Conservation (phyloP, 2,888 invertebrate genomes). For the Pycnomerus fuliginosus region DNA sequence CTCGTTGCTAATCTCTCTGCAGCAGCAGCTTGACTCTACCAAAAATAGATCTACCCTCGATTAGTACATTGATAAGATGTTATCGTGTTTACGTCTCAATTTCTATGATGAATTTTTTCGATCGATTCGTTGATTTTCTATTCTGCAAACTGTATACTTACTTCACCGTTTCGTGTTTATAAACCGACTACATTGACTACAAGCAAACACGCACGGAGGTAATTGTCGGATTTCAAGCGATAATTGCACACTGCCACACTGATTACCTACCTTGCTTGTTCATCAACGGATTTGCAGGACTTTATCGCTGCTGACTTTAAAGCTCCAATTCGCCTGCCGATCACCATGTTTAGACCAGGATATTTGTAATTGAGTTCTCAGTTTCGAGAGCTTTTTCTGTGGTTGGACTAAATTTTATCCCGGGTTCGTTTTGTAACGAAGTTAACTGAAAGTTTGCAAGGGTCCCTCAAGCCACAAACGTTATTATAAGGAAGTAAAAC, state of each 20-base stretch:
- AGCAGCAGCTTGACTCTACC: slow-evolving; percentile 40
- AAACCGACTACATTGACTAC: slow-evolving; percentile 43
- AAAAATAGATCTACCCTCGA: slow-evolving; percentile 28
- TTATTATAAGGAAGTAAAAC: too few species aligned
- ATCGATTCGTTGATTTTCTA: neutral
- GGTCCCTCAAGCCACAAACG: too few species aligned
- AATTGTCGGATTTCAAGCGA: slow-evolving; percentile 41
- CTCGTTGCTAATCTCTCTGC: slow-evolving; percentile 49
- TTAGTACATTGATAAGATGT: slow-evolving; percentile 34
- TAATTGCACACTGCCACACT: slow-evolving; percentile 47
- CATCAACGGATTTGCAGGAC: slow-evolving; percentile 30
- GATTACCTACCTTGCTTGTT: slow-evolving; percentile 48
- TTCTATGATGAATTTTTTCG: slow-evolving; percentile 2
- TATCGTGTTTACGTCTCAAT: slow-evolving; percentile 1
- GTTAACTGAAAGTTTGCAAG: too few species aligned
- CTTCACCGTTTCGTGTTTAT: slow-evolving; percentile 31
- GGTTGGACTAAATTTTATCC: too few species aligned
- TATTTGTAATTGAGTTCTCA: slow-evolving; percentile 48
- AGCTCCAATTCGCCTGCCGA: slow-evolving; percentile 40
- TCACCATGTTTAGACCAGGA: slow-evolving; percentile 38
- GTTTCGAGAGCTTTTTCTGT: slow-evolving; percentile 44
- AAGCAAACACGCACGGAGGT: slow-evolving; percentile 48
- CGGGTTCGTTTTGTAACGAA: too few species aligned
- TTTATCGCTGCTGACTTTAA: slow-evolving; percentile 18
- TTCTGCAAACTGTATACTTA: neutral